Evolutionary conservation across 2,113 vertebrate genomes (phyloP).

Genomic region (Pygoscelis antarcticus): DNA sequence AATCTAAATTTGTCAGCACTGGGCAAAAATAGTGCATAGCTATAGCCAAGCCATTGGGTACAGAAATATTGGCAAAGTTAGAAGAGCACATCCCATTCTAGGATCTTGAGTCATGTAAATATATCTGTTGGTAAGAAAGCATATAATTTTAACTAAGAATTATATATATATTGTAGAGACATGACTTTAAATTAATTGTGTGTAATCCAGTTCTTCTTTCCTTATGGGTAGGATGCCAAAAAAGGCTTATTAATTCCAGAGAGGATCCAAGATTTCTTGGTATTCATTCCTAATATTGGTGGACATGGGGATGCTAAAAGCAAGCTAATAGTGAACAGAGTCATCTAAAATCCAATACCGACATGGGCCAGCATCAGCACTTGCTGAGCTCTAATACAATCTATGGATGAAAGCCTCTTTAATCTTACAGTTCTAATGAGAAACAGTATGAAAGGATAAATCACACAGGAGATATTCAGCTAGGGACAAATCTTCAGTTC

Average conservation of each 20-base stretch:
- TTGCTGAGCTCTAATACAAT: not conserved
- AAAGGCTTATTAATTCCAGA: not conserved
- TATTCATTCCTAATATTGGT: not conserved
- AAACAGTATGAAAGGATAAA: not conserved
- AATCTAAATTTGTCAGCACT: conserved; percentile 13
- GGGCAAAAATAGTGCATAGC: not conserved
- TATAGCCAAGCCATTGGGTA: not conserved
- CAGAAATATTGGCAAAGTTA: not conserved
- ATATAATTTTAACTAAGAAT: conserved; percentile 1
- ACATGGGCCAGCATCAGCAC: not conserved
- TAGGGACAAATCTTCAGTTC: not conserved
- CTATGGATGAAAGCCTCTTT: not conserved
- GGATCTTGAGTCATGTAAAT: not conserved
- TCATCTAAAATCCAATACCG: not conserved
- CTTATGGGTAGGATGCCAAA: not conserved
- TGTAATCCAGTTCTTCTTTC: not conserved
- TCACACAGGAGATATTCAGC: not conserved
- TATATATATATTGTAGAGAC: not conserved
- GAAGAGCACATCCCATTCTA: not conserved
- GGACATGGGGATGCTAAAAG: not conserved
- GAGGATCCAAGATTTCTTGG: not conserved
- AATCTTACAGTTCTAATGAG: not conserved
- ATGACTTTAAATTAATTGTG: not conserved
- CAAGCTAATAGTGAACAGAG: not conserved
- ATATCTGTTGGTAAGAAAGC: not conserved